Conservation (phyloP, 1,140 invertebrate genomes). For the Scaptomyza graminum region DNA sequence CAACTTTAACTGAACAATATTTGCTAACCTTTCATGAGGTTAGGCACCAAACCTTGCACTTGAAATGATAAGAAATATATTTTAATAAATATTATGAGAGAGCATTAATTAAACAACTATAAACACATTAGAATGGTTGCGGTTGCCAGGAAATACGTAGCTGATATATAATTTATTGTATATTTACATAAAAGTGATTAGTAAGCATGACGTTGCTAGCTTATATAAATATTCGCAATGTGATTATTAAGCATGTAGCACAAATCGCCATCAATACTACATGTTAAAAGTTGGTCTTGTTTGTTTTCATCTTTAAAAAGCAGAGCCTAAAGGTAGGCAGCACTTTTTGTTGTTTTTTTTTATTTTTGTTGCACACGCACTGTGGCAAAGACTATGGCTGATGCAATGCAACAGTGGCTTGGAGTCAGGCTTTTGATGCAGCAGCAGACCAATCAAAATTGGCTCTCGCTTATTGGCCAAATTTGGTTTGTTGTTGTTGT, state of each 20-base stretch:
- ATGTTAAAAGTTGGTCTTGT: too few relatives aligned
- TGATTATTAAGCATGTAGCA: background rate
- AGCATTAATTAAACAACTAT: background rate
- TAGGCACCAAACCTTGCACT: conserved; percentile 4
- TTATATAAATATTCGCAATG: too few relatives aligned
- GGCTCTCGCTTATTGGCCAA: conserved; percentile 28
- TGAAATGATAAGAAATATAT: conserved; percentile 4
- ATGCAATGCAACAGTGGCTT: conserved; percentile 23
- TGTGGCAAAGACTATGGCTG: conserved; percentile 16
- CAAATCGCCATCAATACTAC: background rate
- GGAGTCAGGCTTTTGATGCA: conserved; percentile 32
- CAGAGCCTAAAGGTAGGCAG: too few relatives aligned
- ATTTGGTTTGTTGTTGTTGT: conserved; percentile 21
- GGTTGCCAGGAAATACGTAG: background rate
- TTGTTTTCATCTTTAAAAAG: too few relatives aligned
- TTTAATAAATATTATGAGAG: background rate
- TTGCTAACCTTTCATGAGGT: conserved; percentile 9
- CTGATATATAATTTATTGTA: background rate
- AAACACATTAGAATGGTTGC: background rate
- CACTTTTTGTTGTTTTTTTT: background rate
- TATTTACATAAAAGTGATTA: background rate
- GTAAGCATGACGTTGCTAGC: background rate
- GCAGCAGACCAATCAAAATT: conserved; percentile 28
- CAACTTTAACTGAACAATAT: background rate
- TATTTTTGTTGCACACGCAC: background rate